Evolutionary conservation across 2,888 invertebrate genomes (phyloP).

Genomic region (Chironomus tentans): DNA sequence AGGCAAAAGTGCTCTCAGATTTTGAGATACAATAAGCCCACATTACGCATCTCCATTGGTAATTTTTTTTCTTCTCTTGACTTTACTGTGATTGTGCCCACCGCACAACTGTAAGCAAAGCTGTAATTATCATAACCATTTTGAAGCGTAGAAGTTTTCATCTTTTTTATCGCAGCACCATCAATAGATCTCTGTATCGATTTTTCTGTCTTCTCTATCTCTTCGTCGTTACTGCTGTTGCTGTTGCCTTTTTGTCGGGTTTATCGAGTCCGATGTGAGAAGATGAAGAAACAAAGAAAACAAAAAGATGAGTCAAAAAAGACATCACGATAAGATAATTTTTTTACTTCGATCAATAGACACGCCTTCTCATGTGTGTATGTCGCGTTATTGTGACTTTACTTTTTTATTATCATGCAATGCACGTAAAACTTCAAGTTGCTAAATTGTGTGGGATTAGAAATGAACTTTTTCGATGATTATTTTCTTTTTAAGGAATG

Average conservation of each 20-base stretch:
- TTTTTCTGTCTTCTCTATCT: background rate
- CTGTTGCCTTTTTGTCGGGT: no score
- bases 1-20: background rate
- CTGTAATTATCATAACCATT: conserved; percentile 23
- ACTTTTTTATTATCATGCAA: background rate
- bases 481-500: no score
- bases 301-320: background rate
- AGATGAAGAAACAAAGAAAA: background rate
- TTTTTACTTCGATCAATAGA: conserved; percentile 2
- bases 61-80: background rate
- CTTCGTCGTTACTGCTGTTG: no score
- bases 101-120: background rate
- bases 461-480: no score
- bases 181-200: background rate
- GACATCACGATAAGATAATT: conserved; percentile 22
- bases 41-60: conserved; percentile 4
- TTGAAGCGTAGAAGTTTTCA: background rate
- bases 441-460: no score
- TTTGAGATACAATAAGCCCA: background rate
- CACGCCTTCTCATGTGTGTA: conserved; percentile 15
- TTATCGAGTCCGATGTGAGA: background rate
- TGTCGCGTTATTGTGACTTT: background rate
- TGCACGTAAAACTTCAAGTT: no score
- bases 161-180: background rate
- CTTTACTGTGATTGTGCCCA: background rate